Evolutionary conservation across 2,888 invertebrate species (phyloP), one percentile per base, ranked within the genome.

Genomic region (Agrotis exclamationis): DNA sequence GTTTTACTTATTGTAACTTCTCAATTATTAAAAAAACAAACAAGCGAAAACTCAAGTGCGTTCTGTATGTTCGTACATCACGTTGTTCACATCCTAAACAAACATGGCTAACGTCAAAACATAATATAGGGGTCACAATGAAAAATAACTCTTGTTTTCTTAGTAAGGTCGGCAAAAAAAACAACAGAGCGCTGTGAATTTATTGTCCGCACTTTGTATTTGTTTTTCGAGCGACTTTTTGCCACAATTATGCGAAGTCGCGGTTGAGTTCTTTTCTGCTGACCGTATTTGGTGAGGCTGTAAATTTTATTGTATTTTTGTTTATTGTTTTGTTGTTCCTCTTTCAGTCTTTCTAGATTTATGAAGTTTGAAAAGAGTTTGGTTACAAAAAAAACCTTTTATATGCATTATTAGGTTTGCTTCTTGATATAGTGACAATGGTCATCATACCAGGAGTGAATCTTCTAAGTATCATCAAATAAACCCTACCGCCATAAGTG

Each of bases 71-170:
- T 69, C 64, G 72, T 70, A 45, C 74, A 71, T 74, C 73, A 68
- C 60, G 39, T 59, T 60, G 54, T 58, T 22, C 50, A 33, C 47
- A 71, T 83, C 84, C 84, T 85, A 85, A 83, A 70, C 70, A 83
- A 85, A 85, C 84, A 78, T 28, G 63, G 76, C 45, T n/a, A 48
- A 33, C 64, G 66, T 74, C 71, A 77, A 78, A 83, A 79, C 81
- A 81, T 75, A 76, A 85, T 82, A 79, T 68, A 76, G 45, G 22
- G 70, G 73, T 57, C 51, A 58, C 69, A 67, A 77, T 83, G 79
- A 85, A 80, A 83, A 83, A 85, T 83, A 77, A 69, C 48, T 11
- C 64, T 24, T 44, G 56, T 47, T 64, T 67, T 68, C 64, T 68
- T 59, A 6, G 82, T 76, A 85, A 14, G 68, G 85, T 76, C 58